These are phyloP conservation scores for Drymodes brunneopygia DNA, from an alignment of 2,113 vertebrate genomes.

Conservation along the genomic window DNA sequence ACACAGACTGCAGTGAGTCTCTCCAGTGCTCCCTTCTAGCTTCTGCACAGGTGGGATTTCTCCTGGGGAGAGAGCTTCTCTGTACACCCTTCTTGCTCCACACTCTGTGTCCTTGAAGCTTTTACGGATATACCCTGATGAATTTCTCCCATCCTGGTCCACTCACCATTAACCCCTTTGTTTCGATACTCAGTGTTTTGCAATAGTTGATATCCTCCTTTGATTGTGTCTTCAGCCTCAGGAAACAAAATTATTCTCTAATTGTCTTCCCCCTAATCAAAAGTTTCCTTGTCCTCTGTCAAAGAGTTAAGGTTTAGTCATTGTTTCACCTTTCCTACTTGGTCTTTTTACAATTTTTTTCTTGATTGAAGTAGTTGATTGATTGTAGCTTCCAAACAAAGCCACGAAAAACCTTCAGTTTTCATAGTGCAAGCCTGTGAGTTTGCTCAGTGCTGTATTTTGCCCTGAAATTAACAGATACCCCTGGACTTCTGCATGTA, in stretches of 20 bases:
- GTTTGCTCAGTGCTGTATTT: neutral
- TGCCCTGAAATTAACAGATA: neutral
- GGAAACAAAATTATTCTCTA: neutral
- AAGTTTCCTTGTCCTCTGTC: neutral
- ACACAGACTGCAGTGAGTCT: neutral
- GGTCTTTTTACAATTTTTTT: neutral
- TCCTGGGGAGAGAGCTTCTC: neutral
- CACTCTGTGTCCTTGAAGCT: neutral
- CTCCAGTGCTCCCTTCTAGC: neutral
- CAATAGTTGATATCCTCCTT: neutral
- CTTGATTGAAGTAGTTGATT: neutral
- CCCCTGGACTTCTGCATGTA: neutral
- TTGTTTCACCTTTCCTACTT: neutral
- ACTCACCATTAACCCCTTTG: neutral
- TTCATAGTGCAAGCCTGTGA: neutral
- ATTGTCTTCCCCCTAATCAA: neutral
- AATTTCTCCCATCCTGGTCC: neutral
- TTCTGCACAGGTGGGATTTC: neutral
- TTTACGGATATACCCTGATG: neutral
- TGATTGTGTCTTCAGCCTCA: neutral
- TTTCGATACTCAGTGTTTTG: neutral
- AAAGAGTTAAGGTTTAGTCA: neutral
- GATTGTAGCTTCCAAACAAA: neutral
- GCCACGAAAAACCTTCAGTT: rapidly evolving
- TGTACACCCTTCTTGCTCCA: neutral